phyloP scores from a whole-genome alignment of 2,113 vertebrate genomes.

The Phyllopteryx taeniolatus region DNA sequence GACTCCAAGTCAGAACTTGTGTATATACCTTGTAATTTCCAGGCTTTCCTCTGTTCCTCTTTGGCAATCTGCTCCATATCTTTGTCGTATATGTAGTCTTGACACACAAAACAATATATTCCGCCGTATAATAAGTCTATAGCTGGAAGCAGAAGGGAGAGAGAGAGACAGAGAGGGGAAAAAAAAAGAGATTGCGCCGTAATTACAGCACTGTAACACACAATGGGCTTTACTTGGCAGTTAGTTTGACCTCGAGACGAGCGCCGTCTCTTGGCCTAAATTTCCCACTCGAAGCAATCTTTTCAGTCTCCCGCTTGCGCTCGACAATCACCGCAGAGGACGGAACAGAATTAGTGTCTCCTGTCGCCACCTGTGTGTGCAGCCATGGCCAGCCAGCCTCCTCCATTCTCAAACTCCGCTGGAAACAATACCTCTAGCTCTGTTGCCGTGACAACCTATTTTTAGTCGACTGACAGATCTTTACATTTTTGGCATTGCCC shows the following conservation, averaged over 20 bases:
- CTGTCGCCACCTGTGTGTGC: slow-evolving; percentile 32
- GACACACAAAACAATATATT: slow-evolving; percentile 99
- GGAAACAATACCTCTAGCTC: slow-evolving; percentile 55
- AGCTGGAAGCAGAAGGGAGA: slow-evolving; percentile 67
- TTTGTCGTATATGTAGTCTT: slow-evolving; percentile 99
- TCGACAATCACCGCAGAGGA: slow-evolving; percentile 10
- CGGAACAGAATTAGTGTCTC: slow-evolving; percentile 27
- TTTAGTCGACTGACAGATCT: slow-evolving; percentile 54
- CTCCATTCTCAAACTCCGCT: slow-evolving; percentile 52
- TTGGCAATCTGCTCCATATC: slow-evolving; percentile 99
- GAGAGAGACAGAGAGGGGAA: slow-evolving; percentile 1
- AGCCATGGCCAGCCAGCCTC: slow-evolving; percentile 31
- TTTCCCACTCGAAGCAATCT: slow-evolving; percentile 2
- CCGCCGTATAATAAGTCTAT: slow-evolving; percentile 97
- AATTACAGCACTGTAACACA: slow-evolving; percentile 40
- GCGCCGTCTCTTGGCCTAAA: neutral
- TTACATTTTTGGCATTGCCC: slow-evolving; percentile 38
- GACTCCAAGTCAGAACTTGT: neutral
- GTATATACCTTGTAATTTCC: slow-evolving; percentile 93
- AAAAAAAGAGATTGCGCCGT: slow-evolving; percentile 22
- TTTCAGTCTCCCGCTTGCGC: slow-evolving; percentile 12
- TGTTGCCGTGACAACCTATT: slow-evolving; percentile 74
- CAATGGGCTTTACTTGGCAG: slow-evolving; percentile 15
- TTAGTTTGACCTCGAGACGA: slow-evolving; percentile 18
- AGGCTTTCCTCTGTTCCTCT: slow-evolving; percentile 98